Evolutionary conservation across 2,888 invertebrate species (phyloP).

Genomic region (Digitonthophagus gazella): DNA sequence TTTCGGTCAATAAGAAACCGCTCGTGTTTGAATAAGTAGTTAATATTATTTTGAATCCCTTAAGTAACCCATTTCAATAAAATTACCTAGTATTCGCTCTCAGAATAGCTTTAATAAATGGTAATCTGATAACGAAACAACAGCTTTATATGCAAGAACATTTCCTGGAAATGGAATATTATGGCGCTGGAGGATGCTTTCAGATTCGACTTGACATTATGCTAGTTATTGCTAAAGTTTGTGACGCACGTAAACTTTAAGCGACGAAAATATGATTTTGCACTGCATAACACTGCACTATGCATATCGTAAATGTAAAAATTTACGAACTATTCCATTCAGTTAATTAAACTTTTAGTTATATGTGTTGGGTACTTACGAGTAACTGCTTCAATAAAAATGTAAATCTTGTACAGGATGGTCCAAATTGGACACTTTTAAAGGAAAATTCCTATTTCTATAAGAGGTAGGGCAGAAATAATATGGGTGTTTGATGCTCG

Average conservation of each 20-base stretch:
- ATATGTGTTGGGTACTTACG: too few species aligned
- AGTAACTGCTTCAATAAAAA: too few species aligned
- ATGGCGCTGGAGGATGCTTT: background rate
- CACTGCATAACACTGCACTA: background rate
- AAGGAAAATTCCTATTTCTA: too few species aligned
- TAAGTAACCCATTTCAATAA: too few species aligned
- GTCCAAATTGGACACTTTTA: too few species aligned
- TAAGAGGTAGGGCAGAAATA: too few species aligned
- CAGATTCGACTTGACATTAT: background rate
- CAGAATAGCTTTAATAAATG: background rate
- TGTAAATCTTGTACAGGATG: too few species aligned
- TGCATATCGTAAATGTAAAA: background rate
- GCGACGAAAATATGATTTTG: background rate
- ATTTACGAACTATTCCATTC: background rate
- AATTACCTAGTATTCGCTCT: too few species aligned
- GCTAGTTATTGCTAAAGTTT: background rate
- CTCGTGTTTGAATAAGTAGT: too few species aligned
- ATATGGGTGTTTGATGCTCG: too few species aligned
- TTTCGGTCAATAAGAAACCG: too few species aligned
- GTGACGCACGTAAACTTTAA: background rate
- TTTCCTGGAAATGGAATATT: background rate
- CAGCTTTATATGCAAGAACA: background rate
- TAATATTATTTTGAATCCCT: too few species aligned
- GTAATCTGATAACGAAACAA: background rate
- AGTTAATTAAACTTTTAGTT: background rate